Evolutionary conservation across 2,797 vertebrate genomes (phyloP), one percentile per base, ranked within the genome.

Genomic region (Lindbergichthys nudifrons): DNA sequence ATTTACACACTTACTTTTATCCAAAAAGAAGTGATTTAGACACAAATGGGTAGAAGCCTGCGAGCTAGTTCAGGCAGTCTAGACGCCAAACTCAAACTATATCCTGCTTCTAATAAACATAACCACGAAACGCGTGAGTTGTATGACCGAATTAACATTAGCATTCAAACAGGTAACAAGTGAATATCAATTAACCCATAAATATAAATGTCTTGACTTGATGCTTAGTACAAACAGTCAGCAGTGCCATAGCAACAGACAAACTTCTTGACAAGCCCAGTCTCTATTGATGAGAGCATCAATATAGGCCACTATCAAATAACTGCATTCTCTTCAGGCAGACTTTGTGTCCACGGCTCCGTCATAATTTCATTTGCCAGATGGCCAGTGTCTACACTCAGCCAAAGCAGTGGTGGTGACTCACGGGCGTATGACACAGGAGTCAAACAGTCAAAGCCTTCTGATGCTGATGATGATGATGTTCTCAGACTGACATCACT

Each of bases 331-430:
- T 61, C 67, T 10, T 36, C 69, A 43, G 73, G 46, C 75, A 60
- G 66, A 41, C 70, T 79, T 64, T 41, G 61, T 59, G 77, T 79
- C 52, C 77, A 30, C 3, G 6, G 26, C 70, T 80, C 77, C 77
- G 87, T 51, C 81, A 82, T 80, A 63, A 53, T 85, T 81, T 66
- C 79, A 78, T 77, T 73, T 75, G 75, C 82, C 86, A 87, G 69
- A 88, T 86, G 87, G 84, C 70, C 42, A 11, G 23, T 0, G 11
- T 82, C 76, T 72, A 75, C 72, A 52, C 64, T 65, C 79, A 70
- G 84, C 62, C 77, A 71, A 54, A 77, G 73, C 72, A 80, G 53
- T 51, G 50, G 78, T 48, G 70, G 83, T 75, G 81, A 86, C 81
- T 87, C 83, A 83, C 62, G 80, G 59, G 65, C 64, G 73, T 74